Evolutionary conservation across 2,113 vertebrate species (phyloP).

Genomic region (Morphnarchus princeps): DNA sequence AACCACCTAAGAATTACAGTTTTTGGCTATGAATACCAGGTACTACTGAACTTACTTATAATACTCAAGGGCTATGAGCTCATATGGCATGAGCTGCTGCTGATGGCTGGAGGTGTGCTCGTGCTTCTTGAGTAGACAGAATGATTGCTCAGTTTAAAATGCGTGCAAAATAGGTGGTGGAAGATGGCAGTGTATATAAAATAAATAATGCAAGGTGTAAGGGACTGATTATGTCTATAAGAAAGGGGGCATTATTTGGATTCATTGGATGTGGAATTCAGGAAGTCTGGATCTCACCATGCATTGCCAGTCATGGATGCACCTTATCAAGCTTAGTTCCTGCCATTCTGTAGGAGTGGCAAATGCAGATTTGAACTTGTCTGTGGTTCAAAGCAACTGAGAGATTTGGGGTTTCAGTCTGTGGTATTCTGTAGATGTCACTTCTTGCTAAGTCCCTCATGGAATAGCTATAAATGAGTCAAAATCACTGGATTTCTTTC

Average conservation of each 20-base stretch:
- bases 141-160: neutral
- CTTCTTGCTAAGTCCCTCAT: neutral
- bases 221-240: neutral
- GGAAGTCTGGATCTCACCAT: neutral
- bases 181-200: neutral
- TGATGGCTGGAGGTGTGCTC: neutral
- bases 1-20: neutral
- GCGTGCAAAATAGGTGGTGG: rapidly evolving
- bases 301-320: neutral
- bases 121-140: neutral
- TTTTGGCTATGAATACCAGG: neutral
- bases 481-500: neutral
- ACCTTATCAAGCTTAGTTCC: neutral
- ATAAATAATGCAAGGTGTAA: neutral
- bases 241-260: neutral
- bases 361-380: neutral
- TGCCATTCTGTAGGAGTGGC: neutral
- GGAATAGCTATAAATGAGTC: neutral
- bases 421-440: neutral
- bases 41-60: neutral
- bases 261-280: neutral
- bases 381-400: neutral
- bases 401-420: neutral
- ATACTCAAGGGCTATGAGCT: neutral
- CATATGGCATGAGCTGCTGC: neutral